Conservation (phyloP, 30 jellyfish, hydroid and myxozoan species). For the Chironex yamaguchii region DNA sequence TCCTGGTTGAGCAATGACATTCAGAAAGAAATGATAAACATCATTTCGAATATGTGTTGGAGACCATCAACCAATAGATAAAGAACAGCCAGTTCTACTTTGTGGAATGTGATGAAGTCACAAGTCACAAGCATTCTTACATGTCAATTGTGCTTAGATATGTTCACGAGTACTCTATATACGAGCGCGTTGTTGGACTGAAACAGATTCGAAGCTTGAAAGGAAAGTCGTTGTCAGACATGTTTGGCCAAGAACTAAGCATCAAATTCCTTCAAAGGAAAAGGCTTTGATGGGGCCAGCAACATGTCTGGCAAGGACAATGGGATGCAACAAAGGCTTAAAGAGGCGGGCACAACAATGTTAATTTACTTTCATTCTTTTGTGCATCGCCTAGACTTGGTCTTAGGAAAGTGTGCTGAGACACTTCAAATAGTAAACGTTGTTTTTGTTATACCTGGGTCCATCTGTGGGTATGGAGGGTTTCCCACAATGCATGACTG, state of each 20-base stretch:
- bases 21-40: slow-evolving; percentile 32
- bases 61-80: slow-evolving; percentile 25
- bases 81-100: background rate
- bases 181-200: slow-evolving; percentile 32
- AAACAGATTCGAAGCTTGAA: slow-evolving; percentile 10
- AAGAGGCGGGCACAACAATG: slow-evolving; percentile 34
- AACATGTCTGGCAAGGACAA: slow-evolving; percentile 46
- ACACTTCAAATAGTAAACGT: slow-evolving; percentile 10
- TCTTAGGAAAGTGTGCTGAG: slow-evolving; percentile 22
- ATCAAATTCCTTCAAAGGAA: slow-evolving; percentile 14
- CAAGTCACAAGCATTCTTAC: slow-evolving; percentile 32
- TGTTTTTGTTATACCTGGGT: slow-evolving; percentile 38
- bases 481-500: slow-evolving; percentile 56
- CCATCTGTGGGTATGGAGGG: slow-evolving; percentile 31
- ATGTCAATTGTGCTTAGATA: slow-evolving; percentile 23
- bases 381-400: slow-evolving; percentile 43
- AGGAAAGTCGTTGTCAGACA: slow-evolving; percentile 34
- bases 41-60: background rate
- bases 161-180: slow-evolving; percentile 8
- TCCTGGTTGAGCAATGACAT: slow-evolving; percentile 15
- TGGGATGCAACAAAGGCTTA: slow-evolving; percentile 41
- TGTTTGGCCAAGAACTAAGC: slow-evolving; percentile 4
- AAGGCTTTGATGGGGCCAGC: slow-evolving; percentile 37
- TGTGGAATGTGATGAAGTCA: slow-evolving; percentile 53
- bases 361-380: slow-evolving; percentile 33